Evolutionary conservation across 2,113 vertebrate species (phyloP).

Genomic region (Diglossa brunneiventris): DNA sequence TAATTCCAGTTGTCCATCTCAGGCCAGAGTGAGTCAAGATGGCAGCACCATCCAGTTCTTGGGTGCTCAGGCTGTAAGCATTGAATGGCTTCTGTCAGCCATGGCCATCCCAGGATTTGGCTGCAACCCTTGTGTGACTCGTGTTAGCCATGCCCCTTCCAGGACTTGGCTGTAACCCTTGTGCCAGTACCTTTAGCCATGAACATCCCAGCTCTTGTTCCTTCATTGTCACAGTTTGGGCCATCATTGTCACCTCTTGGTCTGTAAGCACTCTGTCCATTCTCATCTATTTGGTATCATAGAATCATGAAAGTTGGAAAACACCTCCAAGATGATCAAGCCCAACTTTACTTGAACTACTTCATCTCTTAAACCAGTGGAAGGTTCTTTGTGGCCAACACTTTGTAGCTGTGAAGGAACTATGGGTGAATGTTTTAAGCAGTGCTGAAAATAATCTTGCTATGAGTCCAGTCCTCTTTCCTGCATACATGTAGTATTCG

Average conservation of each 20-base stretch:
- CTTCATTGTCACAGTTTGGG: not conserved
- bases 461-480: not conserved
- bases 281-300: not conserved
- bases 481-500: not conserved
- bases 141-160: accelerated
- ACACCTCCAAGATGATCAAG: not conserved
- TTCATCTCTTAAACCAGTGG: not conserved
- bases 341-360: not conserved
- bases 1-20: not conserved
- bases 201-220: not conserved
- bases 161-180: not conserved
- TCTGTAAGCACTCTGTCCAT: not conserved
- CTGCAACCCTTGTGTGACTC: not conserved
- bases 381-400: not conserved
- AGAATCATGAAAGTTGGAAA: not conserved
- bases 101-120: not conserved
- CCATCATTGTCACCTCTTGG: not conserved
- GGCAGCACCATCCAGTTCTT: not conserved
- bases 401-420: not conserved
- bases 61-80: accelerated
- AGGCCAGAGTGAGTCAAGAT: not conserved
- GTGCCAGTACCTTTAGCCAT: not conserved
- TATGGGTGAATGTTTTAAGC: not conserved
- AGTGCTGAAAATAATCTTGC: not conserved
- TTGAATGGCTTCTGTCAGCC: not conserved